Percentiles rank a stretch among this genome's conserved stretches.
phyloP scores from a whole-genome alignment of 2,113 vertebrate genomes.

The Eurystomus gularis region DNA sequence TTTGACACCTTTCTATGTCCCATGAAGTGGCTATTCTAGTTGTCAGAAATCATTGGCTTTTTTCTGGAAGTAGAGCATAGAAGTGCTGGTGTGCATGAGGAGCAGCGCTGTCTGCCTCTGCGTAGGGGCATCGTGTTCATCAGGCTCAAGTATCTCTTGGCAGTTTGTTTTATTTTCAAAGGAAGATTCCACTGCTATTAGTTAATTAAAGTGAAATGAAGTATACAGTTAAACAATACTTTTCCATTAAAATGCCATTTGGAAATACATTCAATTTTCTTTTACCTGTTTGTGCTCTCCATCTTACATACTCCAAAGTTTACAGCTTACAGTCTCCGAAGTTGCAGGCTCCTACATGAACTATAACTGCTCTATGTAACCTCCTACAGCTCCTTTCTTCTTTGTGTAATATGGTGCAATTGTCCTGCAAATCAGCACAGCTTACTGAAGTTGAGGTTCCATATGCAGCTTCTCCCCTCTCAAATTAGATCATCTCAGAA shows the following conservation, averaged over 20 bases:
- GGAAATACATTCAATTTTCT: background rate
- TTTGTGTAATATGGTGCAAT: background rate
- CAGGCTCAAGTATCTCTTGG: background rate
- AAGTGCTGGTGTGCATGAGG: background rate
- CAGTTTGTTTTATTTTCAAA: background rate
- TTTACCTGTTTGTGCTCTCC: background rate
- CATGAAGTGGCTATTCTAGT: background rate
- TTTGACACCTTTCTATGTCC: background rate
- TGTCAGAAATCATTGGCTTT: background rate
- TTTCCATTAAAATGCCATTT: background rate
- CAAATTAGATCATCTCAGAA: background rate
- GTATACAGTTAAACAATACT: background rate
- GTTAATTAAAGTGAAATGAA: background rate
- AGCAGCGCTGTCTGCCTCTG: background rate
- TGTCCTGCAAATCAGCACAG: background rate
- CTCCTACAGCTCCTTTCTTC: background rate
- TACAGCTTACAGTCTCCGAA: background rate
- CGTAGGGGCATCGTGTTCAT: background rate
- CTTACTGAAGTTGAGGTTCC: background rate
- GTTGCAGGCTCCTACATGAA: background rate
- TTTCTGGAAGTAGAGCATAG: background rate
- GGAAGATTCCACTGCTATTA: background rate
- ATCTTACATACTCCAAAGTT: background rate
- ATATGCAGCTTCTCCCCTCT: background rate
- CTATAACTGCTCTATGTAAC: background rate